Percentiles rank a stretch among this genome's conserved stretches.
Conservation (phyloP, 2,113 vertebrate genomes). For the Lagopus muta region DNA sequence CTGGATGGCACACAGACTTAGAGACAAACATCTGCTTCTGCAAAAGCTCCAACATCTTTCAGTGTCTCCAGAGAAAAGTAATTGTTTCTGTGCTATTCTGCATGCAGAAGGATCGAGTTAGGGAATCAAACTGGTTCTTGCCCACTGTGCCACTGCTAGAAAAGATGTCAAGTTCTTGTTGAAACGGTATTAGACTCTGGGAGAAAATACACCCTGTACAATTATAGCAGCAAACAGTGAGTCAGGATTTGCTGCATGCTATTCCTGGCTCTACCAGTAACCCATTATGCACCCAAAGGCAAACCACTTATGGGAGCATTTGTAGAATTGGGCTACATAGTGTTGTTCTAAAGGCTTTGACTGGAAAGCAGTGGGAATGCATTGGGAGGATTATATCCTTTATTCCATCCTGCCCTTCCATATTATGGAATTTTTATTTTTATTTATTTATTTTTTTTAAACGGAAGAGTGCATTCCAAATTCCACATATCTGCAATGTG, state of each 20-base stretch:
- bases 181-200: neutral
- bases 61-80: neutral
- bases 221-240: conserved; percentile 31
- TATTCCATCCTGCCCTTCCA: neutral
- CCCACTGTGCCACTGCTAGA: neutral
- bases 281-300: neutral
- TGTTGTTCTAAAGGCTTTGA: neutral
- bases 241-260: conserved; percentile 40
- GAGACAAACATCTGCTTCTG: neutral
- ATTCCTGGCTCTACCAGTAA: conserved; percentile 39
- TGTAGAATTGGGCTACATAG: neutral
- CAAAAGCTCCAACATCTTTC: neutral
- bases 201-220: neutral
- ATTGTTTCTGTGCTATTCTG: neutral
- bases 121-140: neutral
- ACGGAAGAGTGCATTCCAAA: neutral
- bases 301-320: neutral
- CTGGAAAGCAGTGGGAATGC: neutral
- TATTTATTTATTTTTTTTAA: no score
- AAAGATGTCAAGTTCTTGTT: neutral
- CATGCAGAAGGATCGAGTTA: neutral
- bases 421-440: neutral
- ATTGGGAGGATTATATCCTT: accelerated
- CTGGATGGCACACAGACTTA: neutral
- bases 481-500: neutral